Evolutionary conservation across 64 coral and sea anemone species (phyloP), one percentile per base, ranked within the genome.

Genomic region (Stichodactyla mertensii): DNA sequence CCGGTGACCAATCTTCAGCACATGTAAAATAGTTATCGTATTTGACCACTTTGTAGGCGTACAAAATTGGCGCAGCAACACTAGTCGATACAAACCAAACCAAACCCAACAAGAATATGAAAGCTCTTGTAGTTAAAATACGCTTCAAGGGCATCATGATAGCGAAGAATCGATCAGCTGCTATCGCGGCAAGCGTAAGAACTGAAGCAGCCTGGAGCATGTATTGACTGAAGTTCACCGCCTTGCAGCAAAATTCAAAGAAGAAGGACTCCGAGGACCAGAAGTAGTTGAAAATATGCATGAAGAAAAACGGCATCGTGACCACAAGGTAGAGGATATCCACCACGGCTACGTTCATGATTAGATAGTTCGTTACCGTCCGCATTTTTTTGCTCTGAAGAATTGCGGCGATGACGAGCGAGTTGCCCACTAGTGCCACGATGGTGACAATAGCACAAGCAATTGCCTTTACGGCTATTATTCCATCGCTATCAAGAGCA

Each of bases 151-250:
- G 90, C 51, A 86, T 86, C 84, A 92, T 71, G 36, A 92, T 92
- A 31, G 90, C 90, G 19, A 92, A 92, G 60, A 82, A 92, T 54
- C 90, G 90, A 87, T 92, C 90, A 24, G 86, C 79, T 45, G 90
- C 90, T 7, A 92, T 92, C 5, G 74, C 77, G 15, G 84, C 78
- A 18, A 92, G 52, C 6, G 90, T 92, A 2, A 92, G 67, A 22
- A 92, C 78, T 5, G 90, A 92, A 55, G 82, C 86, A 28, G 77
- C 77, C 16, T 85, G 64, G 7, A 92, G 55, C 61, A 82, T 70
- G 57, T 83, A 92, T 19, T 92, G 90, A 24, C 55, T 77, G 60
- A 92, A 87, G 53, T 92, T 92, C 0, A 87, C 61, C 7, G 84
- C 90, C 16, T 92, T 78, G 54, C 90, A 92, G 78, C 71, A 87